These are phyloP conservation scores for Gorsachius goisagi DNA, from an alignment of 2,113 vertebrate species.

Conservation along the genomic window DNA sequence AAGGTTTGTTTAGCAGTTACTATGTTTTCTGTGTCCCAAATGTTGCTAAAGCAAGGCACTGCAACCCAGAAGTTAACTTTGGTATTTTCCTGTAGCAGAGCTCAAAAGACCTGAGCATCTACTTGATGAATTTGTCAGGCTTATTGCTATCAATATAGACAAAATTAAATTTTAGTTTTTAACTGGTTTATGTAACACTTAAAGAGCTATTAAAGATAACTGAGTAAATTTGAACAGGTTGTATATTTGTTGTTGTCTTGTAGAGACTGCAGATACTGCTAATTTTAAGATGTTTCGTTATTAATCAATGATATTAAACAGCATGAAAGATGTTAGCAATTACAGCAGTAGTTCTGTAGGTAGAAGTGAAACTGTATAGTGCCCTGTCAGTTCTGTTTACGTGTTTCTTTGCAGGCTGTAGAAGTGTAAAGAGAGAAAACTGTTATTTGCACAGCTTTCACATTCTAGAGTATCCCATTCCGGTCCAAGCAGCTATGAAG, in stretches of 20 bases:
- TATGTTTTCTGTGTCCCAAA: background rate
- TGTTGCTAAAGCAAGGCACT: background rate
- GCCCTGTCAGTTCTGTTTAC: background rate
- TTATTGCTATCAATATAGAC: background rate
- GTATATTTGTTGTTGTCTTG: background rate
- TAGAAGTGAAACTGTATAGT: background rate
- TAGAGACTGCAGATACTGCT: background rate
- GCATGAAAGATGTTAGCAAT: background rate
- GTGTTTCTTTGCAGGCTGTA: background rate
- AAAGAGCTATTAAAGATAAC: background rate
- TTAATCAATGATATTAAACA: background rate
- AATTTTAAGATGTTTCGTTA: background rate
- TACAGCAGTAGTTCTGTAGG: background rate
- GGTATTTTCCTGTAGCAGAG: background rate
- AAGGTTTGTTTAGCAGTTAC: background rate
- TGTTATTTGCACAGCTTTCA: background rate
- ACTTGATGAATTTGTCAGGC: background rate
- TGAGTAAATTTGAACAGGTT: background rate
- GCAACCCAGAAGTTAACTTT: background rate
- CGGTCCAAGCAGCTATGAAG: background rate
- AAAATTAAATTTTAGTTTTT: background rate
- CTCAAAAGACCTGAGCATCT: background rate
- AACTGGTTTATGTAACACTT: background rate
- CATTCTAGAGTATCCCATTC: background rate
- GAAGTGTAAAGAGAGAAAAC: background rate